These are phyloP conservation scores for Drosophila melanocephala DNA, from an alignment of 2,888 invertebrate species.

Conservation along the genomic window DNA sequence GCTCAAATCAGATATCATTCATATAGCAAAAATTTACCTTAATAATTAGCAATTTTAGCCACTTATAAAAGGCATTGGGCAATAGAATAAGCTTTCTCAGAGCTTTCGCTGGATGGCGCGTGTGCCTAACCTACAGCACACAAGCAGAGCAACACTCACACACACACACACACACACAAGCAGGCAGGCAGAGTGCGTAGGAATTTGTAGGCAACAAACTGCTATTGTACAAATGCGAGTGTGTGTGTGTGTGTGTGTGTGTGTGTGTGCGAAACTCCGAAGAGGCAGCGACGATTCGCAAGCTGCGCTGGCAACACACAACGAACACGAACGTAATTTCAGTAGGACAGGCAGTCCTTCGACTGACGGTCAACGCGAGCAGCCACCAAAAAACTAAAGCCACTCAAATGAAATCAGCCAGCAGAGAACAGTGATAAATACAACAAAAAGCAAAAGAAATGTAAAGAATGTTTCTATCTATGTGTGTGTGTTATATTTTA, in stretches of 20 bases:
- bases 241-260: slow-evolving; percentile 24
- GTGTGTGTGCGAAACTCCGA: slow-evolving; percentile 59
- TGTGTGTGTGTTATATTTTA: slow-evolving; percentile 15
- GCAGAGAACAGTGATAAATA: slow-evolving; percentile 19
- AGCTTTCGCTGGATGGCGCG: slow-evolving; percentile 60
- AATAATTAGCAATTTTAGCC: not conserved
- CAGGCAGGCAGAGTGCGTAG: slow-evolving; percentile 63
- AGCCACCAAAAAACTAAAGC: slow-evolving; percentile 53
- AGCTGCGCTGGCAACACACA: slow-evolving; percentile 56
- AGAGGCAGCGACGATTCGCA: slow-evolving; percentile 46
- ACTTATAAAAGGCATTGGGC: slow-evolving; percentile 18
- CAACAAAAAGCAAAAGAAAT: slow-evolving; percentile 17
- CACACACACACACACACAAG: slow-evolving; percentile 8
- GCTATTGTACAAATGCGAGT: slow-evolving; percentile 32
- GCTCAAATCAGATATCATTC: not conserved
- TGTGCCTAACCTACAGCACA: slow-evolving; percentile 77
- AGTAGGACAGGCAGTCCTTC: slow-evolving; percentile 85
- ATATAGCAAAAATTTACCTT: not conserved
- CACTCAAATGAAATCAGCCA: slow-evolving; percentile 32
- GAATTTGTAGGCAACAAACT: slow-evolving; percentile 68
- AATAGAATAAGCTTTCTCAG: slow-evolving; percentile 53
- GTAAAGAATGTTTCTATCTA: slow-evolving; percentile 14
- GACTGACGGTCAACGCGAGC: slow-evolving; percentile 84
- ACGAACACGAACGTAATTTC: slow-evolving; percentile 61
- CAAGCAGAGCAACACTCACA: slow-evolving; percentile 28